Conservation (phyloP, 1,140 invertebrate genomes). For the Drosophila tani region DNA sequence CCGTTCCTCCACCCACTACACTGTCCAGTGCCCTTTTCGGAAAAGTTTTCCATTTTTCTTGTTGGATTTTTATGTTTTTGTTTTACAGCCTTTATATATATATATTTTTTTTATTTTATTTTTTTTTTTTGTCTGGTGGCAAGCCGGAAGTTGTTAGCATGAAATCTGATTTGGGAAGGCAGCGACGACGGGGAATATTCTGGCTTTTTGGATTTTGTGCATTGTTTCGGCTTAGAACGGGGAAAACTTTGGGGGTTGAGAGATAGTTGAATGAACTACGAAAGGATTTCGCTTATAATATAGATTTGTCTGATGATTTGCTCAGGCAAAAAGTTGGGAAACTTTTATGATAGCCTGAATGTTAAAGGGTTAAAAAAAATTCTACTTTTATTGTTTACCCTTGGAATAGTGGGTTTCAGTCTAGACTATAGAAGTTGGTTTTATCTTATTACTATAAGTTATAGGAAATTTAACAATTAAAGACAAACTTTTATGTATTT, state of each 20-base stretch:
- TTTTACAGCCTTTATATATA: conserved; percentile 34
- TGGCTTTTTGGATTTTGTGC: conserved; percentile 54
- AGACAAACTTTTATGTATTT: too few relatives aligned
- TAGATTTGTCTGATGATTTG: conserved; percentile 46
- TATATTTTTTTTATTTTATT: not conserved
- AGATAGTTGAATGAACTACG: conserved; percentile 53
- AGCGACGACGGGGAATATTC: conserved; percentile 43
- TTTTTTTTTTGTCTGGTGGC: conserved; percentile 33
- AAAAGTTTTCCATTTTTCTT: conserved; percentile 48
- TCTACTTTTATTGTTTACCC: conserved; percentile 11
- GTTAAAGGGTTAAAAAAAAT: not conserved
- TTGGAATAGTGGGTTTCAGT: not conserved
- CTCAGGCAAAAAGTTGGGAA: conserved; percentile 18
- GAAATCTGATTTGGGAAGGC: conserved; percentile 54
- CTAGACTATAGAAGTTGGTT: not conserved
- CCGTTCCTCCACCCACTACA: not conserved
- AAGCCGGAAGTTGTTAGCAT: conserved; percentile 62
- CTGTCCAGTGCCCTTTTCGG: conserved; percentile 22
- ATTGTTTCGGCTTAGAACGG: conserved; percentile 38
- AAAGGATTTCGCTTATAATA: conserved; percentile 33
- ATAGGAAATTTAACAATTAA: too few relatives aligned
- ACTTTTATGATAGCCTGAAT: conserved; percentile 27
- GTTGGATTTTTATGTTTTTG: conserved; percentile 34
- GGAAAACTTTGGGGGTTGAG: conserved; percentile 14
- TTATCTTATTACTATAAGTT: too few relatives aligned